phyloP scores from a whole-genome alignment of 2,113 vertebrate genomes.

The Ceratotherium simum region DNA sequence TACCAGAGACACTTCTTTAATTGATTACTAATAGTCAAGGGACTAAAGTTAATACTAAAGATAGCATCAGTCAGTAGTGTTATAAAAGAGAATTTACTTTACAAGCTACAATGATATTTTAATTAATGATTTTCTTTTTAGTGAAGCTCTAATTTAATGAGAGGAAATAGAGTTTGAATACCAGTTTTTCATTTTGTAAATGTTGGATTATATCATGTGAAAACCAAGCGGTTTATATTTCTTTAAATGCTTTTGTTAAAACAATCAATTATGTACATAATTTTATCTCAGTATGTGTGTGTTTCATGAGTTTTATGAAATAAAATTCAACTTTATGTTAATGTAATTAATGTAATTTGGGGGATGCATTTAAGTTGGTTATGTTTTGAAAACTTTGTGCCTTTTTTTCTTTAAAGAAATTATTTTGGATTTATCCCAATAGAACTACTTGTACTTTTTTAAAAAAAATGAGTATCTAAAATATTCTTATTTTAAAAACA shows the following conservation, averaged over 20 bases:
- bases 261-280: neutral
- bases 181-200: neutral
- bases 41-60: neutral
- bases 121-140: constrained; percentile 44
- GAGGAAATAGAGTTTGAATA: constrained; percentile 14
- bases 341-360: neutral
- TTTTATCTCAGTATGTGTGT: neutral
- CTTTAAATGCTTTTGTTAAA: constrained; percentile 52
- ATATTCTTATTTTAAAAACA: neutral
- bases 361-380: constrained; percentile 10
- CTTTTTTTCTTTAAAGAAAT: constrained; percentile 48
- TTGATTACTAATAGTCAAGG: neutral
- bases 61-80: neutral
- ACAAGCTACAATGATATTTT: neutral
- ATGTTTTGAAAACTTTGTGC: constrained; percentile 52
- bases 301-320: constrained; percentile 7
- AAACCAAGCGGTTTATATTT: constrained; percentile 29
- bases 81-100: constrained; percentile 39
- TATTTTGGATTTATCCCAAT: constrained; percentile 14
- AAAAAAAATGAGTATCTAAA: neutral
- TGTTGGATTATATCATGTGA: constrained; percentile 16
- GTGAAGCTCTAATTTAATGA: neutral
- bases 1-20: neutral
- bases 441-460: neutral
- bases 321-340: constrained; percentile 50